Conservation (phyloP, 2,113 vertebrate genomes). For the Thomomys bottae region DNA sequence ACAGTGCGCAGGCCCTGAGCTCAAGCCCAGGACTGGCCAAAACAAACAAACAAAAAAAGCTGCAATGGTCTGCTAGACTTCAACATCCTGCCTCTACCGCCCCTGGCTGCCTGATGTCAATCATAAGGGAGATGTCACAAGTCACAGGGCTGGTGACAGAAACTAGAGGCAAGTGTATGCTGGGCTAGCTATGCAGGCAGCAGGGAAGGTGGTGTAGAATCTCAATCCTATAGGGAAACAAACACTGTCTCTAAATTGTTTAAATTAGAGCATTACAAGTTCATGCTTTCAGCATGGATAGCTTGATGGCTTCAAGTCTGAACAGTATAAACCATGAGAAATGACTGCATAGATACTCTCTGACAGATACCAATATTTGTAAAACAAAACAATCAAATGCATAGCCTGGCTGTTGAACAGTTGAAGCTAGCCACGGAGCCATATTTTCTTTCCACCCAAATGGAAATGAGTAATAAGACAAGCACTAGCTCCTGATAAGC, state of each 20-base stretch:
- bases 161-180: background rate
- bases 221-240: background rate
- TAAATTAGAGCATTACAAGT: background rate
- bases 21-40: too few species aligned
- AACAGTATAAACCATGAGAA: background rate
- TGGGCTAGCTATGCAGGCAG: too few species aligned
- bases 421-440: background rate
- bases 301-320: background rate
- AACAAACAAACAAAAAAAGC: too few species aligned
- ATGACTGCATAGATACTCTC: background rate
- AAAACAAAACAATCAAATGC: background rate
- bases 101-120: background rate
- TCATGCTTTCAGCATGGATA: background rate
- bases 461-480: background rate
- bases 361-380: background rate
- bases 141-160: background rate
- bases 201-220: background rate
- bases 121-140: background rate
- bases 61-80: background rate
- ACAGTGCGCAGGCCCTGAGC: too few species aligned
- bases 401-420: too few species aligned
- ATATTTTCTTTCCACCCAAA: background rate
- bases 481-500: background rate
- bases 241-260: background rate
- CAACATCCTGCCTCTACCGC: background rate